Base-by-base conservation (phyloP, 1,140 invertebrate genomes). In the Chrysomallon squamiferum region DNA sequence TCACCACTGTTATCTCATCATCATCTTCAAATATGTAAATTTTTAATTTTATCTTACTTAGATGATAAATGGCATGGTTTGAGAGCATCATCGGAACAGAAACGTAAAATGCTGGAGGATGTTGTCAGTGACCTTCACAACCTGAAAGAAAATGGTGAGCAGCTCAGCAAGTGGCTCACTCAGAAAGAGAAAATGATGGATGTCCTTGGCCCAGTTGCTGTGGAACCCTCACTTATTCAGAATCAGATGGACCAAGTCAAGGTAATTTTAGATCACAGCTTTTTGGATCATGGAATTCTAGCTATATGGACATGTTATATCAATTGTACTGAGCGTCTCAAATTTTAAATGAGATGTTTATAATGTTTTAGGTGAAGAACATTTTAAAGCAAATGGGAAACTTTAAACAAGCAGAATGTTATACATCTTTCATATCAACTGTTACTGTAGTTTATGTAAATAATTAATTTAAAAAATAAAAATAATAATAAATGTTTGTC, bases 171-270 rank as follows among this genome's bases (percentile, higher is more conserved):
- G 20, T 98, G 95, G 95, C 86, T 98, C 13, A 89, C 89, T 33
- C 92, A 95, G 63, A 98, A 98, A 84, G 95, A 97, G 72, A 92
- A 94, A 71, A 97, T 98, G 95, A 89, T 98, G 81, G 91, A 91
- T 2, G 95, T 96, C 0, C 87, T 98, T 0, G 95, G 96, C 29
- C 95, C 96, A 0, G 95, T 98, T 72, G 95, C 95, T 0, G 93
- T 94, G 0, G 95, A 98, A 81, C 94, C 95, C 0, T 88, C 95
- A 52, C 94, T 97, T 90, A 94, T 97, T 0, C 93, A 95, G 72
- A 95, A 93, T 66, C 96, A 98, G 88, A 92, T 96, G 30, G 94
- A 97, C 82, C 94, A 96, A 75, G 86, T 87, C 82, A 93, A 96
- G 77, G 85, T 86, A 67, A 69, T 57, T 65, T 20, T 25, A 47